Evolutionary conservation across 2,888 invertebrate genomes (phyloP), one percentile per base, ranked within the genome.

Genomic region (Eulithis prunata): DNA sequence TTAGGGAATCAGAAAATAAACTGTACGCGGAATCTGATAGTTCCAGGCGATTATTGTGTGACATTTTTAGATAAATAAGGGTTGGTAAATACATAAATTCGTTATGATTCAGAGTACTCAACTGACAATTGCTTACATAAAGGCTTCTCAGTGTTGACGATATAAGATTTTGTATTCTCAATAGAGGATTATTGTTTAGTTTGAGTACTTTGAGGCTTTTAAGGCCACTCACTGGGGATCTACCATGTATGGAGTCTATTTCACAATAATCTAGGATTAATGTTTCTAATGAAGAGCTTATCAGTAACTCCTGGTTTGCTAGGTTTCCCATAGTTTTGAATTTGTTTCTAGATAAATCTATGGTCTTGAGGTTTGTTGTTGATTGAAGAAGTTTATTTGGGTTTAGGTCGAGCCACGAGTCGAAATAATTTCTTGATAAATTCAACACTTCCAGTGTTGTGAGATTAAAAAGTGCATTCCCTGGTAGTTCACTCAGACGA

Each of bases 321-420:
- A 90, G 86, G 71, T 88, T 91, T 0, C 89, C 92, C 78, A 96
- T 90, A 46, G 87, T 90, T 47, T 77, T 82, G 49, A 97, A 86
- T 45, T 91, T 93, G 83, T 97, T 97, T 56, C 92, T 85, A 0
- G 95, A 95, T n/a, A 97, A 84, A 70, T 95, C 94, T n/a, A 97
- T 84, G 49, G 87, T 90, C 75, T 90, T 91, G 56, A 97, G 85
- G 56, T 88, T 94, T 0, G 82, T 82, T 0, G 94, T 90, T 64
- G 90, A 88, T 58, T 81, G 75, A 32, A 95, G 87, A 2, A 94
- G 88, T 38, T 90, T 84, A 66, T 91, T 93, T 0, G 95, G 94
- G 79, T 91, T 93, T 46, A 96, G 82, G 55, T 93, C 91, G 3
- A 87, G 74, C 95, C 95, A 95, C 58, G 92, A 86, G 38, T 84